Evolutionary conservation across 2,113 vertebrate species (phyloP), one percentile per base, ranked within the genome.

Genomic region (Cryptotis parvus): DNA sequence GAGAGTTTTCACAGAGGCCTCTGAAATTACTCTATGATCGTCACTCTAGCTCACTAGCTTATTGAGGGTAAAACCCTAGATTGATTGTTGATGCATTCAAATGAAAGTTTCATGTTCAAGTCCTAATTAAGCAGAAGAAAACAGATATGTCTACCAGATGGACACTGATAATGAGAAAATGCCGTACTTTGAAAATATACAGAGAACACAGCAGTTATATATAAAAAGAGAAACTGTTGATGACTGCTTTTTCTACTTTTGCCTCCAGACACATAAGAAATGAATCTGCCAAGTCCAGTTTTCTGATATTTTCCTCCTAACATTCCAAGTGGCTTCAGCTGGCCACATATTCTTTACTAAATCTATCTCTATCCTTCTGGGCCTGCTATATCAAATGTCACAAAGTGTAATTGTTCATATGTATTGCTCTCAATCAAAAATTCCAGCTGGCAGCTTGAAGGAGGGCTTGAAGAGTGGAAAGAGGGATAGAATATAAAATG

Each of bases 401-500:
- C 88, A 91, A 96, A 96, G 43, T 90, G 11, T 91, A 9, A 84
- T 41, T 87, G 20, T 63, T 95, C 84, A n/a, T 92, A 58, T 87
- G 73, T 87, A 39, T 81, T 27, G 73, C 82, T 95, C 94, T 89
- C 52, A 52, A 82, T 94, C 94, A 65, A 95, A 84, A 84, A 96
- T 95, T 84, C 82, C 81, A 95, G 84, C 43, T 92, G 83, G 91
- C 94, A 95, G 14, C 77, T 82, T 82, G 61, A 91, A 68, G 74
- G 69, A 79, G 69, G 49, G 55, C 43, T 55, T 95, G 58, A 41
- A 95, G 35, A 91, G 87, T 91, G 72, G 93, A 63, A 95, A 52
- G 90, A 95, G 22, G 82, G 70, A 82, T 69, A 94, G 83, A 95
- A 94, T 91, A 73, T 78, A 89, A 95, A 91, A 87, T 77, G n/a